phyloP scores from a whole-genome alignment of 2,797 vertebrate species.

The Columba guinea region DNA sequence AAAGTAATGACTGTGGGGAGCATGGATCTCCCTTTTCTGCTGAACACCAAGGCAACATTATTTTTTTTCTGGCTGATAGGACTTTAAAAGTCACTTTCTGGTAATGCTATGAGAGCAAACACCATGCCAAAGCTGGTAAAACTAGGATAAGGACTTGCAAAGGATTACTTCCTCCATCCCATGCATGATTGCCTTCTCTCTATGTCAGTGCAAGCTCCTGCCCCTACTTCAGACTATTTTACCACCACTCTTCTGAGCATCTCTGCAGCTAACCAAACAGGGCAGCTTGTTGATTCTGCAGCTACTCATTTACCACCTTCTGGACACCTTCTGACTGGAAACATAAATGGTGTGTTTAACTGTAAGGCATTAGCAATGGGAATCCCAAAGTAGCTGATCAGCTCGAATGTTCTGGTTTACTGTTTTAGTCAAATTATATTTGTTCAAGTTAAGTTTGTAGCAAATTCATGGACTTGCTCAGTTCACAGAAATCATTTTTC shows the following conservation, averaged over 20 bases:
- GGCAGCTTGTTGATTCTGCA: neutral
- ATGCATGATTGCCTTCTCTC: neutral
- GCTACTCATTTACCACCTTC: neutral
- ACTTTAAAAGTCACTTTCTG: neutral
- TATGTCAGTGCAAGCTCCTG: neutral
- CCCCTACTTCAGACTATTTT: neutral
- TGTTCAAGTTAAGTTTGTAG: neutral
- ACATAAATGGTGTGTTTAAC: neutral
- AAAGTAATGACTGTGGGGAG: neutral
- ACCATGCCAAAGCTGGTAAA: neutral
- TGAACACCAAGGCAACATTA: neutral
- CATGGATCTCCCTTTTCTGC: neutral
- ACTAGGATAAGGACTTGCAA: neutral
- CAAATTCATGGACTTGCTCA: neutral
- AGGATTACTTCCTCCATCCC: neutral
- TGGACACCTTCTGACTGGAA: neutral
- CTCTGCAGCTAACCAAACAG: neutral
- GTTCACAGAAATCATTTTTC: neutral
- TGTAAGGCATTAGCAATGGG: neutral
- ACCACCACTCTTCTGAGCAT: neutral
- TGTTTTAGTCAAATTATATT: neutral
- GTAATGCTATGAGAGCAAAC: neutral
- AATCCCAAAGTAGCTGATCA: neutral
- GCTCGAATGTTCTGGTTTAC: neutral
- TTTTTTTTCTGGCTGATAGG: neutral